Conservation (phyloP, 1,140 invertebrate species). For the Phortica variegata region DNA sequence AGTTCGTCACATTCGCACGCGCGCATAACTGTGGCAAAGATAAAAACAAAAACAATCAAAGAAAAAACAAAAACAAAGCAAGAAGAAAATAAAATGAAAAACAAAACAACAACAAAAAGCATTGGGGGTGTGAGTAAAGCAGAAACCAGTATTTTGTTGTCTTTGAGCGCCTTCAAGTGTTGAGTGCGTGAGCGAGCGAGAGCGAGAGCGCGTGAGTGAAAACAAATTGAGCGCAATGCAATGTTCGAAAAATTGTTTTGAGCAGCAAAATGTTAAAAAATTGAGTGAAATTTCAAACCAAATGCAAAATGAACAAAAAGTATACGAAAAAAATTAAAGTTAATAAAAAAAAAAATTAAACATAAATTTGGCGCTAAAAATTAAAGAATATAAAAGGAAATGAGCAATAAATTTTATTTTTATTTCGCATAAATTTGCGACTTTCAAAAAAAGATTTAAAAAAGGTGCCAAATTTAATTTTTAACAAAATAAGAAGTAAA, state of each 20-base stretch:
- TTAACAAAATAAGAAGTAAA: conserved; percentile 40
- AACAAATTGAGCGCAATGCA: conserved; percentile 18
- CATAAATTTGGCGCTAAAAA: conserved; percentile 36
- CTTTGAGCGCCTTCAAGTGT: conserved; percentile 23
- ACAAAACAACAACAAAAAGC: conserved; percentile 11
- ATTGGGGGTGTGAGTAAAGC: conserved; percentile 14
- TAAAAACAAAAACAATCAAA: conserved; percentile 11
- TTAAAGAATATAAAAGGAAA: conserved; percentile 12
- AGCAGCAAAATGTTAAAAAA: neutral
- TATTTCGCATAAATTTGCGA: no score
- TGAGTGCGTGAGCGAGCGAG: conserved; percentile 5
- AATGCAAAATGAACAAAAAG: no score
- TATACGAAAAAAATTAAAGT: no score
- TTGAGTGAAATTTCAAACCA: no score
- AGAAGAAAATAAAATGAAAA: conserved; percentile 23
- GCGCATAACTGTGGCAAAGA: neutral
- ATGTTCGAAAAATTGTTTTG: neutral
- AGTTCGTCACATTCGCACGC: conserved; percentile 40
- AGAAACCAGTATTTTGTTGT: conserved; percentile 10
- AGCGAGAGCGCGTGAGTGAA: no score
- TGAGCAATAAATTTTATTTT: conserved; percentile 5
- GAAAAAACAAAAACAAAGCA: conserved; percentile 10
- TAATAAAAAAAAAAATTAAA: neutral
- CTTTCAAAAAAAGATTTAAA: conserved; percentile 23
- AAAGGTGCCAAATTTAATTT: conserved; percentile 22